Conservation (phyloP, 1,140 invertebrate genomes). For the Rhyacophila brunnea region DNA sequence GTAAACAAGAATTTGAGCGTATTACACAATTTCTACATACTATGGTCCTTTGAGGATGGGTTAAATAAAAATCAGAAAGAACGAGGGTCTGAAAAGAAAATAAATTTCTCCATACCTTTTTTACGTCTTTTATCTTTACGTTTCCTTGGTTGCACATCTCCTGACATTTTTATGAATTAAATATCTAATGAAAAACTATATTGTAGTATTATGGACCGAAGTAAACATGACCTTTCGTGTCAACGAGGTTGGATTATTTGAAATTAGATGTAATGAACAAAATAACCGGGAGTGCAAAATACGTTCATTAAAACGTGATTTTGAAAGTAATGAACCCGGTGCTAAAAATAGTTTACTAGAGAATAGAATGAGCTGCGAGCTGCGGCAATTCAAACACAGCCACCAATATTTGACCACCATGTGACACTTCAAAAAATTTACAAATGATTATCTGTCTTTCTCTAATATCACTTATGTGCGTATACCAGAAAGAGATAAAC, state of each 20-base stretch:
- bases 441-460: too few relatives aligned
- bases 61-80: neutral
- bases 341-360: conserved; percentile 13
- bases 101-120: conserved; percentile 57
- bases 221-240: conserved; percentile 10
- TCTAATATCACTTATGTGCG: too few relatives aligned
- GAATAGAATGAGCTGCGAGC: too few relatives aligned
- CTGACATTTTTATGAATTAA: conserved; percentile 56
- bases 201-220: neutral
- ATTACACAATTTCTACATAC: too few relatives aligned
- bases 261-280: neutral
- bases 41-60: neutral
- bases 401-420: too few relatives aligned
- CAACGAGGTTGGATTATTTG: neutral
- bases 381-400: too few relatives aligned
- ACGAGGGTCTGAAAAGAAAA: conserved; percentile 27
- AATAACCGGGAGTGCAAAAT: neutral
- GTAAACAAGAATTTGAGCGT: too few relatives aligned
- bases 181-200: too few relatives aligned
- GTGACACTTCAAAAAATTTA: too few relatives aligned
- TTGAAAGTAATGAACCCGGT: conserved; percentile 24
- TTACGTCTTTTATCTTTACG: conserved; percentile 69
- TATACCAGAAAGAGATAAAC: too few relatives aligned
- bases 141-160: conserved; percentile 68
- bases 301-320: conserved; percentile 16